phyloP scores from a whole-genome alignment of 2,888 invertebrate species.

The Pseudanteris insignis region DNA sequence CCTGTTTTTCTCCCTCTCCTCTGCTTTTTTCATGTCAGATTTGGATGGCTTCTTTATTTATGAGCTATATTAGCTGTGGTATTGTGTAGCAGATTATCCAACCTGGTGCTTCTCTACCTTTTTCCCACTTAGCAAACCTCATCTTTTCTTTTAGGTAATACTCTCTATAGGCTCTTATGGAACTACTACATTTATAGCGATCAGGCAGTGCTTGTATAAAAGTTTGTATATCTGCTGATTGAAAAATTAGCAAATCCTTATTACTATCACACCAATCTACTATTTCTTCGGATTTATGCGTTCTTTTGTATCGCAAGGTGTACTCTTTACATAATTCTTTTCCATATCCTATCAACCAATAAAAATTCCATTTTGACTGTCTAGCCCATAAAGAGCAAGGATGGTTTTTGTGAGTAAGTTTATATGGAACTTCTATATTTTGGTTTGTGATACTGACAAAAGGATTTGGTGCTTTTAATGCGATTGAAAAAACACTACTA shows the following conservation, averaged over 20 bases:
- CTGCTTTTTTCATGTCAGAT: conserved; percentile 1
- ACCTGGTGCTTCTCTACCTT: conserved; percentile 10
- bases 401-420: conserved; percentile 18
- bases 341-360: conserved; percentile 14
- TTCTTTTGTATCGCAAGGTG: conserved; percentile 15
- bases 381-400: conserved; percentile 21
- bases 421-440: conserved; percentile 19
- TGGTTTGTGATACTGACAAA: conserved; percentile 16
- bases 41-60: too few relatives aligned
- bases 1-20: not conserved
- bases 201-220: conserved; percentile 13
- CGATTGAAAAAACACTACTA: conserved; percentile 17
- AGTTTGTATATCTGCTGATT: conserved; percentile 12
- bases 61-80: too few relatives aligned
- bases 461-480: conserved; percentile 20
- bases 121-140: conserved; percentile 16
- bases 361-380: conserved; percentile 13
- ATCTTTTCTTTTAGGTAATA: conserved; percentile 10
- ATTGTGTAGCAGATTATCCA: too few relatives aligned
- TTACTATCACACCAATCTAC: conserved; percentile 22
- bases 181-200: conserved; percentile 5
- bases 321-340: conserved; percentile 17
- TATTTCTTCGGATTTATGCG: conserved; percentile 17
- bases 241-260: conserved; percentile 18
- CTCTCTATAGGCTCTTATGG: conserved; percentile 9